Evolutionary conservation across 2,113 vertebrate species (phyloP), one percentile per base, ranked within the genome.

Genomic region (Sturnus vulgaris): DNA sequence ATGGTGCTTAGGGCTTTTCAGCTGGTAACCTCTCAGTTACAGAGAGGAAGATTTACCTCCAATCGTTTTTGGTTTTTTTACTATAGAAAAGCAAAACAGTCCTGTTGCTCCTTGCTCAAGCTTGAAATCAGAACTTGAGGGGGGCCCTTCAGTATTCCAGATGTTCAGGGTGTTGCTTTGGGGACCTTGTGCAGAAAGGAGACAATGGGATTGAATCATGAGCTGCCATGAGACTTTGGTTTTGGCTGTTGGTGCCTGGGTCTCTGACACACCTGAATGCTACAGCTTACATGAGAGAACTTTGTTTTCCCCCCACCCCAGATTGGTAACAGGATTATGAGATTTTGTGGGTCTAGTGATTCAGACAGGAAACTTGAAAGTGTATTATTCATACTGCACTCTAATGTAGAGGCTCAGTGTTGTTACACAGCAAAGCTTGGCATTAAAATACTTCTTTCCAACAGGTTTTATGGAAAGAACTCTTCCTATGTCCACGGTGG

Each of bases 401-500:
- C 25, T 49, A 49, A 14, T 40, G 3, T 61, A 22, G 69, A 69
- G 39, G 39, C 37, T 75, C 11, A 31, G 0, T 69, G 30, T 65
- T 93, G 18, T 66, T 73, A 4, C 7, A 5, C 39, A 69, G 28
- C 24, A 75, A 68, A 82, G 18, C 15, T 64, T 65, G 39, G 46
- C 39, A 12, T 83, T 87, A 63, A 88, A 88, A 71, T 84, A 64
- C 52, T 87, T 70, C 22, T 91, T 59, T 95, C 71, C n/a, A 63
- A 93, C 88, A 99, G 99, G 97, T 99, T 99, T 97, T 99, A 99
- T 96, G 99, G 99, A 27, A 99, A 99, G 97, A 99, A 99, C 97
- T 99, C 99, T 15, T 99, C 99, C 35, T 99, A 99, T 55, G 99
- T 99, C 31, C 99, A 99, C 11, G 99, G 99, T 37, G 99, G 99